Evolutionary conservation across 2,888 invertebrate genomes (phyloP), one percentile per base, ranked within the genome.

Genomic region (Spicauda simplicius): DNA sequence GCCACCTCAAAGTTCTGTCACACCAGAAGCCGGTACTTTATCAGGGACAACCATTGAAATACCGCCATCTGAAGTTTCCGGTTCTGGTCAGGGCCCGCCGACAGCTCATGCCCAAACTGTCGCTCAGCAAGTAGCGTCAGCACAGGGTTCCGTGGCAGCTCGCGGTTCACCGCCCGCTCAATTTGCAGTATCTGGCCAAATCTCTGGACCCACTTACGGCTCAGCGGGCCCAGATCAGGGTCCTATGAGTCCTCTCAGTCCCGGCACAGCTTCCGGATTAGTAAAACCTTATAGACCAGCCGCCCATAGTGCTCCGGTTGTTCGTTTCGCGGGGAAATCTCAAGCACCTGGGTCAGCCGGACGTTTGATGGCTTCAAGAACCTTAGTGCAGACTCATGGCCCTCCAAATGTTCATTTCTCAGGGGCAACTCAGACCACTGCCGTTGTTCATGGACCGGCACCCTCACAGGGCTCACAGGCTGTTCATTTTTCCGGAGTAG

Each of bases 11-110:
- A 11, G 18, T 1, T 58, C 19, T 18, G 30, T 30, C 18, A 50
- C 52, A 0, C 58, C 64, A 58, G 64, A 57, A 7, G 53, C 53
- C 18, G 52, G 58, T 30, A 41, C 58, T 30, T 53, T 58, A 8
- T 64, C 18, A 5, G 18, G 16, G 20, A 50, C 18, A 10, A 18
- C 14, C 18, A 16, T n/a, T 10, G 60, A 48, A 8, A 0, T 11
- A 25, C 6, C 18, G 10, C 1, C 50, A n/a, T 0, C 37, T 10
- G 33, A 56, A n/a, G 4, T 14, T 11, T 58, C 58, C 25, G 25
- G 16, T 10, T 3, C 48, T 20, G 48, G 11, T 52, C 50, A 4
- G 16, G 25, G 16, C 33, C 60, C 16, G 14, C 16, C 1, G 10
- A 10, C 50, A 18, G 18, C 2, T 18, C 50, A 50, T 10, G 50